Evolutionary conservation across 2,113 vertebrate species (phyloP), one percentile per base, ranked within the genome.

Genomic region (Cyprinodon brontotheroides): DNA sequence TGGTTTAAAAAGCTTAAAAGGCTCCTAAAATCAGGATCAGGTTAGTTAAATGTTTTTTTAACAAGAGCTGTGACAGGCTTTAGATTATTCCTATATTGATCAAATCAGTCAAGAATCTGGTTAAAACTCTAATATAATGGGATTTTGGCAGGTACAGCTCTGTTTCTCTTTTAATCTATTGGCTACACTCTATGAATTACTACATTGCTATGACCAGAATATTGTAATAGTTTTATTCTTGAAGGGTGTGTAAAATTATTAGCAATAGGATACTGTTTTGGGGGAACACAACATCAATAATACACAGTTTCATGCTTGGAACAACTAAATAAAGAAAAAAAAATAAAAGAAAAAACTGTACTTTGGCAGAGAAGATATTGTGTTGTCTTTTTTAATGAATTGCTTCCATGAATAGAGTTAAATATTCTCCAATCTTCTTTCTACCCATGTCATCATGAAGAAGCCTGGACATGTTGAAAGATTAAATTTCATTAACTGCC

Each of bases 291-390:
- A 48, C 47, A 1, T 29, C 13, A 48, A 37, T 41, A 41, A n/a
- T 41, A 9, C 53, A 20, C 66, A 57, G 71, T 84, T 84, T 61
- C 70, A 75, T 75, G 53, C 57, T 67, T 15, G 66, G 40, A 70
- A 74, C 47, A 38, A 13, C 14, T 43, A 60, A 59, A 62, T 73
- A 39, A 29, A 29, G 1, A 29, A 29, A 29, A 29, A 29, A 29
- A 29, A 29, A 29, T 1, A 29, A 29, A 29, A 29, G 1, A 29
- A 29, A 29, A 29, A 29, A 29, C 39, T 64, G 68, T 79, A 77
- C 73, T 81, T 87, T 64, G 83, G 88, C 74, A 82, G 87, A 89
- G 59, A 68, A 79, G 72, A 83, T 85, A 88, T 80, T 85, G 74
- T 53, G 83, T 86, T 72, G 75, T 63, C 61, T 87, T 57, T 77